Evolutionary conservation across 2,888 invertebrate species (phyloP), one percentile per base, ranked within the genome.

Genomic region (Drosophila mayaguana): DNA sequence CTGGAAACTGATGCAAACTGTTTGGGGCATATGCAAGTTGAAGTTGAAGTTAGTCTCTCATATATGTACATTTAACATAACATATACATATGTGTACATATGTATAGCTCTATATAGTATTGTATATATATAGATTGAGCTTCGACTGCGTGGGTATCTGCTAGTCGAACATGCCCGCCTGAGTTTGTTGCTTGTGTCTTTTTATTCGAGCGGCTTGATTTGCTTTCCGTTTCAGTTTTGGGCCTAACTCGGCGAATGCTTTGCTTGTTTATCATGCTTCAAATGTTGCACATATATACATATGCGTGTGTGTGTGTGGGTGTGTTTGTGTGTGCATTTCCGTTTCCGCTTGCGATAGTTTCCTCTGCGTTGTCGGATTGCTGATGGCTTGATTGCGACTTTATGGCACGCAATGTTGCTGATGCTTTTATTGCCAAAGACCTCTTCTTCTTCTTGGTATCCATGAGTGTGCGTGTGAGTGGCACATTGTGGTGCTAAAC

Each of bases 301-400:
- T 36, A 7, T 43, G 42, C 38, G 60, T 61, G 43, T 22, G 36
- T 9, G 20, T n/a, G 50, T 45, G 55, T 22, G 50, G 25, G 36
- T 34, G 38, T 42, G 53, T 64, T 43, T 55, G 38, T 45, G 32
- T 77, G 65, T 78, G 78, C 71, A 78, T 75, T 76, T 75, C 77
- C 76, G 76, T 61, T 78, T 75, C 76, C 78, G 80, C 53, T 55
- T 65, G 60, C 56, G 63, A 79, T 77, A 77, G 77, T 79, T 77
- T 77, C 75, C 81, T 67, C 54, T 78, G 81, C 62, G 66, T 50
- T 71, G 70, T 48, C 50, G 63, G 55, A 59, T 66, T 64, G 67
- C 61, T 66, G 79, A 66, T 66, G 63, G 70, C 53, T 83, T 74
- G 69, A 70, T 86, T 70, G 81, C 54, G 63, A 63, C 65, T 77